phyloP scores from a whole-genome alignment of 2,797 vertebrate species.

The Falco rusticolus region DNA sequence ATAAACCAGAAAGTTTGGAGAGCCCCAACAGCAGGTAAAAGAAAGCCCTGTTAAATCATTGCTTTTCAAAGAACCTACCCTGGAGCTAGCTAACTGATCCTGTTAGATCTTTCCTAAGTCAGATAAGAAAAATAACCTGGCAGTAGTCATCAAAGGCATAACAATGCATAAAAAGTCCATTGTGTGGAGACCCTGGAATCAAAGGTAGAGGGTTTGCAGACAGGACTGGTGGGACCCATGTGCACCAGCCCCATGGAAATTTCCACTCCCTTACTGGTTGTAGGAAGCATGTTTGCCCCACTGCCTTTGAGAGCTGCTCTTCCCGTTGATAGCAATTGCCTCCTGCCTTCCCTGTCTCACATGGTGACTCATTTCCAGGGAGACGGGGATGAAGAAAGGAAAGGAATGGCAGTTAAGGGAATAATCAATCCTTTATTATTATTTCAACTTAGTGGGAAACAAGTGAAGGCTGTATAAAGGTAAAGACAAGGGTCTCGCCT shows the following conservation, averaged over 20 bases:
- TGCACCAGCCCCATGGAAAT: slow-evolving; percentile 18
- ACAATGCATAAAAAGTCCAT: slow-evolving; percentile 28
- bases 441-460: background rate
- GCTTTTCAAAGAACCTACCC: slow-evolving; percentile 66
- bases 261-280: slow-evolving; percentile 14
- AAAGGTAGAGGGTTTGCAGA: slow-evolving; percentile 37
- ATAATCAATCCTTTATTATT: background rate
- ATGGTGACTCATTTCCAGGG: background rate
- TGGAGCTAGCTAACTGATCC: slow-evolving; percentile 54
- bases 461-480: background rate
- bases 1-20: slow-evolving; percentile 40
- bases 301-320: background rate
- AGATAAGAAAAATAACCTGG: slow-evolving; percentile 66
- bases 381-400: background rate
- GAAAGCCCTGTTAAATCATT: slow-evolving; percentile 56
- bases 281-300: background rate
- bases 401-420: background rate
- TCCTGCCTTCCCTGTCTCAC: background rate
- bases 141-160: slow-evolving; percentile 54
- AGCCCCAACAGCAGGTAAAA: slow-evolving; percentile 31
- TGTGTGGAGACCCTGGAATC: slow-evolving; percentile 28
- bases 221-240: background rate
- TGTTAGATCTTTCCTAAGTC: slow-evolving; percentile 54
- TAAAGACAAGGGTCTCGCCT: background rate
- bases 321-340: background rate